These are phyloP conservation scores for Tretioscincus oriximinensis DNA, from an alignment of 2,113 vertebrate genomes.

Conservation along the genomic window DNA sequence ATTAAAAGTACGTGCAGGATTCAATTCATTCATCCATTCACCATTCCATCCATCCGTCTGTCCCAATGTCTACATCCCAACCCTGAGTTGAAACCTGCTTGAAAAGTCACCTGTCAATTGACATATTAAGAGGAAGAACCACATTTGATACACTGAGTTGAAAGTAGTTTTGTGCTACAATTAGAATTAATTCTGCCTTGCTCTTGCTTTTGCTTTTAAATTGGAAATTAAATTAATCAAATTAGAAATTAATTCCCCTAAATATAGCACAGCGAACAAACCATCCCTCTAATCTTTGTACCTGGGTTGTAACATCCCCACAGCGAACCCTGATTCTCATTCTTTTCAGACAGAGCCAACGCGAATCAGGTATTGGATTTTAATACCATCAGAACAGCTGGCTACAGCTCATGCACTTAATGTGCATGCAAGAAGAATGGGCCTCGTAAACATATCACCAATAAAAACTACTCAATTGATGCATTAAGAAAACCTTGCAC, in stretches of 20 bases:
- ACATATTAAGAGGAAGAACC: not conserved
- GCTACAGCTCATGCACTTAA: not conserved
- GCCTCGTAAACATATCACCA: not conserved
- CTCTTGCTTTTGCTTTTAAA: not conserved
- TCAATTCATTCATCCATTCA: no score
- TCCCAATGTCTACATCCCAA: not conserved
- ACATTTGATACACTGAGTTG: no score
- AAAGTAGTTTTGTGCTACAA: no score
- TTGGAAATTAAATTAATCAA: not conserved
- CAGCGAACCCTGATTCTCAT: not conserved
- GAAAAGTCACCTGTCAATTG: not conserved
- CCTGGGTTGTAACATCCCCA: not conserved
- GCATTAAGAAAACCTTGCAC: no score
- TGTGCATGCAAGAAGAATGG: accelerated
- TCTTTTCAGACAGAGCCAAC: not conserved
- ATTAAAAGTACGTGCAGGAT: no score
- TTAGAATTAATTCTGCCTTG: not conserved
- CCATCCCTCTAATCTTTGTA: not conserved
- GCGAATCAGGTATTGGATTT: not conserved
- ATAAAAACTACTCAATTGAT: not conserved
- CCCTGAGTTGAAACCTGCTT: not conserved
- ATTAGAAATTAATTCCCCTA: not conserved
- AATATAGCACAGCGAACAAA: not conserved
- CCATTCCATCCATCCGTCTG: no score
- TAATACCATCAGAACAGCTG: not conserved